A percentile compares a stretch with the other conserved stretches of the same genome.
Conservation (phyloP, 2,888 invertebrate species). For the Nemoura dubitans region DNA sequence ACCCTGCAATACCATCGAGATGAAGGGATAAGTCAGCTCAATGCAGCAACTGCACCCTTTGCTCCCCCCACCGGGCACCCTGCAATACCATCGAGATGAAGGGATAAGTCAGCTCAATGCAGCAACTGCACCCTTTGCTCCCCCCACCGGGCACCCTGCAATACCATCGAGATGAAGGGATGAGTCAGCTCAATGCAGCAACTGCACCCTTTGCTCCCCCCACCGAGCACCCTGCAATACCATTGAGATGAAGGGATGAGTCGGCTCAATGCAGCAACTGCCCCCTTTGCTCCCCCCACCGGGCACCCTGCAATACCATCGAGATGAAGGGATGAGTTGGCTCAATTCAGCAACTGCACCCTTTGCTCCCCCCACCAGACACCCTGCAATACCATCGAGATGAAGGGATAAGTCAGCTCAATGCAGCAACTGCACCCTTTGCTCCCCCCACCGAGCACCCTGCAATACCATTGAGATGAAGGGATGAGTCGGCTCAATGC, state of each 20-base stretch:
- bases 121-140: conserved; percentile 73
- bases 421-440: conserved; percentile 65
- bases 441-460: conserved; percentile 62
- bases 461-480: conserved; percentile 56
- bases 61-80: conserved; percentile 72
- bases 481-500: no score
- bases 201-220: conserved; percentile 71
- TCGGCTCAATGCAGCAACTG: no score
- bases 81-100: conserved; percentile 56
- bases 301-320: conserved; percentile 62
- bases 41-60: conserved; percentile 72
- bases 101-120: no score
- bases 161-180: conserved; percentile 51
- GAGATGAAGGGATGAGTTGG: no score
- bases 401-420: no score
- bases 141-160: conserved; percentile 69
- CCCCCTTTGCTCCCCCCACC: conserved; percentile 57
- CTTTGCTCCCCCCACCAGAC: conserved; percentile 60
- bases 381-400: conserved; percentile 58
- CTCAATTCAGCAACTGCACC: conserved; percentile 69
- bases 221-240: conserved; percentile 67
- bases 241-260: no score
- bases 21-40: no score
- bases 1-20: conserved; percentile 58
- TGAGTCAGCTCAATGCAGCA: no score